These are phyloP conservation scores for Mnemiopsis leidyi DNA, from an alignment of 37 sponge, comb jelly and placozoan species.

Conservation along the genomic window DNA sequence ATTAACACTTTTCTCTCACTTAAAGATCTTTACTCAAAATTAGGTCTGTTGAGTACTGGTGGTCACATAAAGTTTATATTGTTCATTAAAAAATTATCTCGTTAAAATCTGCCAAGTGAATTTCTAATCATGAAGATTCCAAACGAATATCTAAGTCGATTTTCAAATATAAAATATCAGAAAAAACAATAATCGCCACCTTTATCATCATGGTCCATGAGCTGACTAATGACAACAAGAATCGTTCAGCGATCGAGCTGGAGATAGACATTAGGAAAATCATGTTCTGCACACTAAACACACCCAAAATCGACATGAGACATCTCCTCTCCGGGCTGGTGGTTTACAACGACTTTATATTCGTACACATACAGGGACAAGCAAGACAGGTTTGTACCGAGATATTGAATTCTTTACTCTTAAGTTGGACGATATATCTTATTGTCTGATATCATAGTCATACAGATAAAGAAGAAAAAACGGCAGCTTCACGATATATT, in stretches of 20 bases:
- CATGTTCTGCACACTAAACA: constrained; percentile 59
- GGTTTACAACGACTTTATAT: constrained; percentile 65
- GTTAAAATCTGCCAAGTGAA: no score
- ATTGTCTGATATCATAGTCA: no score
- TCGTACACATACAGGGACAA: constrained; percentile 41
- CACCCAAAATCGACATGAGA: constrained; percentile 55
- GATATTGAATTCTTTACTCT: background rate
- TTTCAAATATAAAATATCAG: no score
- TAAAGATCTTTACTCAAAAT: constrained; percentile 57
- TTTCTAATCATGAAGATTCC: no score
- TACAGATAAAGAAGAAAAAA: no score
- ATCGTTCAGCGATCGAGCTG: constrained; percentile 16
- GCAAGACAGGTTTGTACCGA: constrained; percentile 6
- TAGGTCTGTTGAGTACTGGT: no score
- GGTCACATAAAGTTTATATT: no score
- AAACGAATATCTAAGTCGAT: no score
- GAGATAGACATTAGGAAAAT: constrained; percentile 42
- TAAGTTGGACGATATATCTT: background rate
- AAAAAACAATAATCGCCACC: no score
- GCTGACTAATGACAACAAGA: background rate
- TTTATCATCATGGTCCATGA: no score
- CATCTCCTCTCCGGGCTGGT: constrained; percentile 42
- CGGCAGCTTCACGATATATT: no score
- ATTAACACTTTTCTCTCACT: constrained; percentile 50
- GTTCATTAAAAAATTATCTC: no score